Base-by-base conservation (phyloP, 1,140 invertebrate species). In the Lepidotrigona ventralis region DNA sequence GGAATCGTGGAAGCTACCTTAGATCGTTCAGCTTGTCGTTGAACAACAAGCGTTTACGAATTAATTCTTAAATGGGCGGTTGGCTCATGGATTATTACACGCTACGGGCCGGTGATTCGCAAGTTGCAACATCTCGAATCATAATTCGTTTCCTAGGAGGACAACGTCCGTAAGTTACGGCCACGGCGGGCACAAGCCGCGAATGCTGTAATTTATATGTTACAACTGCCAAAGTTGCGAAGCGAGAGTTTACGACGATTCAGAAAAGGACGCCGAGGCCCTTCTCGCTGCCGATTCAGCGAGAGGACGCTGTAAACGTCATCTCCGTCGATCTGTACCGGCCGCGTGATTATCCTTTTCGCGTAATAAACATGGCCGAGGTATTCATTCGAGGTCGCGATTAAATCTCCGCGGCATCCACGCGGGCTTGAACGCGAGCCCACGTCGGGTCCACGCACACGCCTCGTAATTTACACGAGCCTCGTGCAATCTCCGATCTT, bases 141-240 rank as follows among this genome's bases (percentile, higher is more conserved):
- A 63, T 85, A 85, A 85, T 79, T 87, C 79, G 83, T 82, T 69
- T 79, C 33, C 76, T 82, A 87, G 54, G 81, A 77, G 82, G 72
- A 88, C 83, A 83, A 78, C 80, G 69, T 54, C 76, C 66, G 79
- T 83, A 77, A 88, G 63, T 88, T 88, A 88, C 77, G 76, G 66
- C 56, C 58, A 33, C 60, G 75, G 19, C 53, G 77, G 63, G n/a
- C n/a, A 64, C 66, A 64, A 68, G 54, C 56, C 75, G 85, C 66
- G 85, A 60, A 79, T 53, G 56, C 78, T 82, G 87, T 85, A 87
- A 88, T 88, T 88, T 87, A 87, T 88, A 85, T 46, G 87, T 88
- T 85, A 88, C 83, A 85, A 88, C 79, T 88, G 86, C 83, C 87
- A 72, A 87, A 88, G 86, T 88, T 88, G 74, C 79, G 69, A 79